Evolutionary conservation across 2,797 vertebrate species (phyloP).

Genomic region (Rhynchotus rufescens): DNA sequence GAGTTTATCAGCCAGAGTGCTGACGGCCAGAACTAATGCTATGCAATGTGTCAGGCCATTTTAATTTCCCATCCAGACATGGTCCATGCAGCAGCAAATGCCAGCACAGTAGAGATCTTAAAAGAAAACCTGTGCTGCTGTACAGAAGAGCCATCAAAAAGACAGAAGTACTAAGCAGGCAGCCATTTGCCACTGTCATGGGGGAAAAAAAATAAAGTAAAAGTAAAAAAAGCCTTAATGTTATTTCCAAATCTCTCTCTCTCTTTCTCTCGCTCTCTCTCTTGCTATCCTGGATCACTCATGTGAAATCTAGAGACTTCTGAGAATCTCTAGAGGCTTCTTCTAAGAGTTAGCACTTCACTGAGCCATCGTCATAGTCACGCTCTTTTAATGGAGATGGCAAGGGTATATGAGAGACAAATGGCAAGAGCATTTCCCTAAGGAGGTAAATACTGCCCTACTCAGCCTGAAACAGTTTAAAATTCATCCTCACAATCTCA

Average conservation of each 20-base stretch:
- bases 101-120: not conserved
- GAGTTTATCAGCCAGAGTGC: not conserved
- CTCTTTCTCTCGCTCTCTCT: not conserved
- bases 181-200: not conserved
- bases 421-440: not conserved
- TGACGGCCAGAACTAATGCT: not conserved
- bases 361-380: not conserved
- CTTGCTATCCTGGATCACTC: not conserved
- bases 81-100: not conserved
- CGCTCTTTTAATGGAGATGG: not conserved
- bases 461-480: not conserved
- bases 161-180: not conserved
- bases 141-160: not conserved
- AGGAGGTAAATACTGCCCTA: not conserved
- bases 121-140: not conserved
- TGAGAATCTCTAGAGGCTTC: too few species aligned
- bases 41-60: not conserved
- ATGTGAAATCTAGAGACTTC: not conserved
- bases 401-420: not conserved
- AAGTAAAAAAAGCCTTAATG: not conserved
- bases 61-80: not conserved
- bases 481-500: not conserved
- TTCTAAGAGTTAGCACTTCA: not conserved
- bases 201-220: not conserved
- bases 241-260: not conserved